phyloP scores from a whole-genome alignment of 2,113 vertebrate species.

The Colossoma macropomum region DNA sequence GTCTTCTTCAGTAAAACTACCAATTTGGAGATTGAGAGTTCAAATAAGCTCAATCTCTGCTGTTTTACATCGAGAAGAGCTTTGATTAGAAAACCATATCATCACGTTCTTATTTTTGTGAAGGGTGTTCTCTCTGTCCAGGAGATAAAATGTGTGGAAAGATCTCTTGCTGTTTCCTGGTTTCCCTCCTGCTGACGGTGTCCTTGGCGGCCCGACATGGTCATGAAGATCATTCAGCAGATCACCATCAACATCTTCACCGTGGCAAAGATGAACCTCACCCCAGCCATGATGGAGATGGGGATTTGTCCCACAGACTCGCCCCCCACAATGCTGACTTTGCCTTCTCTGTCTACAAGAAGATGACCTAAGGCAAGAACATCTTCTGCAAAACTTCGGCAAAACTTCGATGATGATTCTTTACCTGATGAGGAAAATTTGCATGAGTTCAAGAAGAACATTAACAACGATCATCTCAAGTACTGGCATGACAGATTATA shows the following conservation, averaged over 20 bases:
- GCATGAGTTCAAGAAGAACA: conserved; percentile 77
- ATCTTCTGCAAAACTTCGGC: conserved; percentile 83
- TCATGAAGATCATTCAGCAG: conserved; percentile 4
- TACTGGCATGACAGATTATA: conserved; percentile 65
- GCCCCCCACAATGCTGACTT: too few species aligned
- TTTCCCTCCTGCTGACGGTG: conserved; percentile 64
- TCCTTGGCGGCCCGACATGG: conserved; percentile 54
- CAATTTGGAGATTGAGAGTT: too few species aligned
- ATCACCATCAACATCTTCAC: not conserved
- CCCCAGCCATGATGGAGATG: too few species aligned
- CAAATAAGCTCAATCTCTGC: too few species aligned
- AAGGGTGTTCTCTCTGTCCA: conserved; percentile 29
- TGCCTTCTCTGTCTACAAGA: too few species aligned
- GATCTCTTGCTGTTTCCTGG: conserved; percentile 65
- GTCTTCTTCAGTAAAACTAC: too few species aligned
- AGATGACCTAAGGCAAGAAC: too few species aligned
- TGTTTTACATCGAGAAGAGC: too few species aligned
- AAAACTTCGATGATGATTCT: conserved; percentile 86
- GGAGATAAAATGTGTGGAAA: conserved; percentile 70
- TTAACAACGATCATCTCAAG: conserved; percentile 64
- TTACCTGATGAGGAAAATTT: conserved; percentile 82
- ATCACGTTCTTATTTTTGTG: too few species aligned
- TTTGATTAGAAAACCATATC: too few species aligned
- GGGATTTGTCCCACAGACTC: too few species aligned
- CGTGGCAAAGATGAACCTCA: conserved; percentile 51